These are phyloP conservation scores for Carassius auratus DNA, from an alignment of 2,113 vertebrate species.

Conservation along the genomic window DNA sequence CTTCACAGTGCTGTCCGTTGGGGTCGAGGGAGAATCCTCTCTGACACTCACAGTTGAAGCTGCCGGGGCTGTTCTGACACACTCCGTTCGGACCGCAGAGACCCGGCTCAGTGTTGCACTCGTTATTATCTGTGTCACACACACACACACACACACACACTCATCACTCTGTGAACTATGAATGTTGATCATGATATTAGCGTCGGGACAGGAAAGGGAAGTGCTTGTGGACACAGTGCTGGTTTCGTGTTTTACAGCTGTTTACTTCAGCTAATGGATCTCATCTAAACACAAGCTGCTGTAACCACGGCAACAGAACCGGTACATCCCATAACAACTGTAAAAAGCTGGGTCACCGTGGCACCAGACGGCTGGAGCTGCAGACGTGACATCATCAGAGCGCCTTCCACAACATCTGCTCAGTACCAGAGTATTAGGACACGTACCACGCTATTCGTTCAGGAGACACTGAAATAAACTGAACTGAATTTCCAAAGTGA, in stretches of 20 bases:
- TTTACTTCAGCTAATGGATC: constrained; percentile 67
- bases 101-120: constrained; percentile 87
- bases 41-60: constrained; percentile 95
- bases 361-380: constrained; percentile 40
- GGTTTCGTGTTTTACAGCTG: constrained; percentile 1
- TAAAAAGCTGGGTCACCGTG: constrained; percentile 61
- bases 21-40: constrained; percentile 90
- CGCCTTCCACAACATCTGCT: background rate
- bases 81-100: constrained; percentile 89
- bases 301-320: constrained; percentile 62
- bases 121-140: constrained; percentile 87
- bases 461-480: no score
- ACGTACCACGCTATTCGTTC: no score
- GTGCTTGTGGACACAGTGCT: background rate
- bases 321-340: constrained; percentile 71
- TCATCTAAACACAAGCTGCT: constrained; percentile 51
- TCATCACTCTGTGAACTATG: background rate
- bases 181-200: background rate
- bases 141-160: background rate
- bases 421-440: background rate
- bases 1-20: constrained; percentile 89
- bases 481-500: no score
- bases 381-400: background rate
- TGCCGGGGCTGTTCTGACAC: constrained; percentile 96
- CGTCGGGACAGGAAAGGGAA: constrained; percentile 6